Conservation (phyloP, 2,797 vertebrate species). For the Darevskia mixta region DNA sequence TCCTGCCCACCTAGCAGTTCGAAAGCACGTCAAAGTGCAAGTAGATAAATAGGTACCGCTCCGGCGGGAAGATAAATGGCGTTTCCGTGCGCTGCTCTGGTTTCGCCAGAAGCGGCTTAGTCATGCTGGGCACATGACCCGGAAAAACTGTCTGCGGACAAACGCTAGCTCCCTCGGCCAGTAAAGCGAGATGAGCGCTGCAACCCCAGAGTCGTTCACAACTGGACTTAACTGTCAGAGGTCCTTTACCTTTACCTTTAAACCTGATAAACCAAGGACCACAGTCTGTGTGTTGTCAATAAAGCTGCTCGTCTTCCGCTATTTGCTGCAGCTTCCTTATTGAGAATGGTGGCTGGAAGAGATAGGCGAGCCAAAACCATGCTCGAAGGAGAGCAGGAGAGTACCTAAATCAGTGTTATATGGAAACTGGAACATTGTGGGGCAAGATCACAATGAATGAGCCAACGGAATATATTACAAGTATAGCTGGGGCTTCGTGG, state of each 20-base stretch:
- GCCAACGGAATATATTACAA: not conserved
- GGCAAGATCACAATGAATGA: not conserved
- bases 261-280: not conserved
- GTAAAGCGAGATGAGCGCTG: too few relatives aligned
- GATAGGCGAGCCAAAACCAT: not conserved
- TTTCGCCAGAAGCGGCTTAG: too few relatives aligned
- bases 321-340: not conserved
- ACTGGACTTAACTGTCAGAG: too few relatives aligned
- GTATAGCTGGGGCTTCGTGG: not conserved
- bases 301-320: not conserved
- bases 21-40: too few relatives aligned
- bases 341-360: not conserved
- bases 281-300: not conserved
- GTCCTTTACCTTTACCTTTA: too few relatives aligned
- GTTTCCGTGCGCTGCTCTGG: too few relatives aligned
- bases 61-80: fast-evolving
- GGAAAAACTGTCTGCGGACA: too few relatives aligned
- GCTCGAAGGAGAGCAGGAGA: not conserved
- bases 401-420: not conserved
- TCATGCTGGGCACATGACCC: too few relatives aligned
- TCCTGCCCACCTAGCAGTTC: too few relatives aligned
- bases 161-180: too few relatives aligned
- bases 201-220: too few relatives aligned
- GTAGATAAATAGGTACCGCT: too few relatives aligned
- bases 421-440: not conserved